Conservation (phyloP, 1,140 invertebrate species). For the Eupristina koningsbergeri region DNA sequence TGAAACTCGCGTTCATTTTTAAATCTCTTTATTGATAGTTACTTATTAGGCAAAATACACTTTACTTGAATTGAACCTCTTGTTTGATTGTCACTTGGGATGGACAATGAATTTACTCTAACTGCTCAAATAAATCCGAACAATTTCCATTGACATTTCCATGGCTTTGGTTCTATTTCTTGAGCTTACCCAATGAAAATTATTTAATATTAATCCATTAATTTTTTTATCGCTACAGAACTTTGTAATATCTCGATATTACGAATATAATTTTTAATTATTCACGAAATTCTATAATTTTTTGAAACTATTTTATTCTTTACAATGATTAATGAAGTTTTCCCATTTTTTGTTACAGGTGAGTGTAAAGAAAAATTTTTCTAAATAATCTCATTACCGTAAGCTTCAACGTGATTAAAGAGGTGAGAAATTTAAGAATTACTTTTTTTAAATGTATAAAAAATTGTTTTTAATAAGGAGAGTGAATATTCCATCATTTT, state of each 20-base stretch:
- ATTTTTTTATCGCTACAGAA: no score
- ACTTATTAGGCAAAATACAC: not conserved
- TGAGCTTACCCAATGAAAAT: no score
- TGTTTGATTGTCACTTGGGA: not conserved
- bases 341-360: constrained; percentile 65
- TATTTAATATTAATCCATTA: no score
- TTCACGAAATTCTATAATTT: not conserved
- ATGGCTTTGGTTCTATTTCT: constrained; percentile 7
- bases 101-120: not conserved
- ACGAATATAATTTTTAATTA: no score
- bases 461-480: no score
- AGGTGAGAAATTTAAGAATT: constrained; percentile 57
- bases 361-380: constrained; percentile 63
- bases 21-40: not conserved
- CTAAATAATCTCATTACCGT: constrained; percentile 51
- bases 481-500: no score
- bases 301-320: not conserved
- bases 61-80: not conserved
- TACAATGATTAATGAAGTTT: not conserved
- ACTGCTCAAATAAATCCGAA: not conserved
- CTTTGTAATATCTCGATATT: no score
- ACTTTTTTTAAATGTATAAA: no score
- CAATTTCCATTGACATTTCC: not conserved
- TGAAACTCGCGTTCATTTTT: not conserved
- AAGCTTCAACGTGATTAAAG: constrained; percentile 53